phyloP scores from a whole-genome alignment of 2,888 invertebrate genomes.

The Heliconius sara region DNA sequence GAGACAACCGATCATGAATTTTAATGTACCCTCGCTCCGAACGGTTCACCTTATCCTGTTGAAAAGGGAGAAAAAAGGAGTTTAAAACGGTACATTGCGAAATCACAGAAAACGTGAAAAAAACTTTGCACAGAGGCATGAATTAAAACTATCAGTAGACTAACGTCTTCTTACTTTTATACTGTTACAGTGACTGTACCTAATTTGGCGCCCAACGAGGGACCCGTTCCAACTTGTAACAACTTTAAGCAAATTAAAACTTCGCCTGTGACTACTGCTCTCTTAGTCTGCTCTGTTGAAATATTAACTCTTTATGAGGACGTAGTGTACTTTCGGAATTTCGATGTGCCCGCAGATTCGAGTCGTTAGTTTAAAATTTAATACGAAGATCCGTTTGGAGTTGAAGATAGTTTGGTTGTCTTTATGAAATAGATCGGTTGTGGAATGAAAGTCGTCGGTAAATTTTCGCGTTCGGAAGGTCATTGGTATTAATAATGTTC shows the following conservation, averaged over 20 bases:
- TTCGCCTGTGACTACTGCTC: conserved; percentile 78
- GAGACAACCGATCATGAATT: conserved; percentile 54
- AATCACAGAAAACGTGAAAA: conserved; percentile 53
- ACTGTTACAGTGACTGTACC: conserved; percentile 66
- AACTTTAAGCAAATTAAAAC: conserved; percentile 84
- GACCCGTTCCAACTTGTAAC: conserved; percentile 81
- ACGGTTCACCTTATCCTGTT: conserved; percentile 43
- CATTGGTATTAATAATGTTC: conserved; percentile 34
- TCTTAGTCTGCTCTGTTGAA: conserved; percentile 76
- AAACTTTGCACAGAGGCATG: conserved; percentile 65
- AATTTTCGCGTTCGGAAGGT: conserved; percentile 40
- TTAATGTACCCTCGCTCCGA: conserved; percentile 49
- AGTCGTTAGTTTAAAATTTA: conserved; percentile 76
- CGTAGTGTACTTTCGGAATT: conserved; percentile 72
- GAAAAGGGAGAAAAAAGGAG: conserved; percentile 41
- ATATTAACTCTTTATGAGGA: conserved; percentile 82
- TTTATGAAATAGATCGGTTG: conserved; percentile 42
- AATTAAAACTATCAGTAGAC: conserved; percentile 78
- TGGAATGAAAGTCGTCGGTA: conserved; percentile 40
- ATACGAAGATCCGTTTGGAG: conserved; percentile 64
- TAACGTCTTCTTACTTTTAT: conserved; percentile 65
- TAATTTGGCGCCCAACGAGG: conserved; percentile 80
- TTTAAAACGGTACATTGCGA: conserved; percentile 54
- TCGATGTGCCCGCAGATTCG: conserved; percentile 63
- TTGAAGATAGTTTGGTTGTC: conserved; percentile 61